These are phyloP conservation scores for Drosophila subquinaria DNA, from an alignment of 2,888 invertebrate species.

Conservation along the genomic window DNA sequence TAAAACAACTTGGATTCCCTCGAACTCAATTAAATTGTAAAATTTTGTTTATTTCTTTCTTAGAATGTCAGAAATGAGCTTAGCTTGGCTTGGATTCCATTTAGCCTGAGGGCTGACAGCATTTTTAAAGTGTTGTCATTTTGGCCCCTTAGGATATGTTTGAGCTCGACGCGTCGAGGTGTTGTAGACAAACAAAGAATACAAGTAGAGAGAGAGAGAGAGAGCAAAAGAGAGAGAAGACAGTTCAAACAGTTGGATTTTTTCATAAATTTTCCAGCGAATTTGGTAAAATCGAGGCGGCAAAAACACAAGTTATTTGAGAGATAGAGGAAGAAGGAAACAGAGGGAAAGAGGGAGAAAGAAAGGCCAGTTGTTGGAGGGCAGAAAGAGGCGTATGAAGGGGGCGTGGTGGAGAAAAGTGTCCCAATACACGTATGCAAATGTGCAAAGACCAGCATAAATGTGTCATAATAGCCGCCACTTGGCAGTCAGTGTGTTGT, in stretches of 20 bases:
- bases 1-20: not conserved
- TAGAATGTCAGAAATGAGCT: constrained; percentile 12
- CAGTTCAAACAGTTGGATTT: constrained; percentile 17
- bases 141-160: constrained; percentile 40
- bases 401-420: constrained; percentile 21
- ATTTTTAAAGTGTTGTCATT: constrained; percentile 37
- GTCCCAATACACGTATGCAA: constrained; percentile 63
- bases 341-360: not conserved
- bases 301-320: constrained; percentile 3
- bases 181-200: constrained; percentile 33
- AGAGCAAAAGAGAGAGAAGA: not conserved
- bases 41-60: constrained; percentile 15
- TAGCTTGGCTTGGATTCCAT: constrained; percentile 12
- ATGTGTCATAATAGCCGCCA: constrained; percentile 61
- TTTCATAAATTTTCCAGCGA: constrained; percentile 33
- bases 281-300: constrained; percentile 15
- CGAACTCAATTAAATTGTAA: constrained; percentile 30
- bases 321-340: not conserved
- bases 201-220: not conserved
- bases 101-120: constrained; percentile 30
- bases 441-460: constrained; percentile 59
- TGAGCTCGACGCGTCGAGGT: constrained; percentile 39
- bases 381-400: not conserved
- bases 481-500: constrained; percentile 20
- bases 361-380: not conserved